phyloP scores from a whole-genome alignment of 1,140 invertebrate genomes.

The Glossosoma conforme region DNA sequence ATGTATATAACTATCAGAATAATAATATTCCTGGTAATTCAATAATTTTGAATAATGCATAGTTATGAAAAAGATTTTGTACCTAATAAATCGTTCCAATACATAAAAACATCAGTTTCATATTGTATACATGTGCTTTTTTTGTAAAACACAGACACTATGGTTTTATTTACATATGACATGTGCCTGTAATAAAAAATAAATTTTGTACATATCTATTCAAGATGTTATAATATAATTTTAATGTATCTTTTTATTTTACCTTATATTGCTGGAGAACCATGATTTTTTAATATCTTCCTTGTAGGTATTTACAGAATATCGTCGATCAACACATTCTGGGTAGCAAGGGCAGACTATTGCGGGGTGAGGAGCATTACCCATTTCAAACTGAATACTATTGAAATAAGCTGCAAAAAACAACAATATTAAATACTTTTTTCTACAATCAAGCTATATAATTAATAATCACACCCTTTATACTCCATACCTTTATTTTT shows the following conservation, averaged over 20 bases:
- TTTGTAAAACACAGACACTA: conserved; percentile 5
- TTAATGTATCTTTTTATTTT: not conserved
- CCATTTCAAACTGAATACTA: not conserved
- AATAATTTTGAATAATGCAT: not conserved
- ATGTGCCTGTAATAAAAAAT: conserved; percentile 1
- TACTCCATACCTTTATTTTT: conserved; percentile 2
- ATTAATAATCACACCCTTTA: too few relatives aligned
- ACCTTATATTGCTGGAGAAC: not conserved
- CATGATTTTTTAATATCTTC: not conserved
- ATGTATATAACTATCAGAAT: too few relatives aligned
- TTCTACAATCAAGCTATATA: not conserved
- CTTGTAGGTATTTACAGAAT: not conserved
- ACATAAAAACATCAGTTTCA: conserved; percentile 15
- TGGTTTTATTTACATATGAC: conserved; percentile 3
- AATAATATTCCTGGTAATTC: too few relatives aligned
- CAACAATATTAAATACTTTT: not conserved
- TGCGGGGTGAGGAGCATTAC: not conserved
- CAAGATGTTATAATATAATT: not conserved
- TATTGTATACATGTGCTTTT: conserved; percentile 10
- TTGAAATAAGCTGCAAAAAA: conserved; percentile 5
- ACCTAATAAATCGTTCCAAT: conserved; percentile 20
- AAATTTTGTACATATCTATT: not conserved
- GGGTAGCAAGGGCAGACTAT: conserved; percentile 11
- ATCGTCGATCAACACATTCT: conserved; percentile 4
- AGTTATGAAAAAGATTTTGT: not conserved